Evolutionary conservation across 2,888 invertebrate genomes (phyloP).

Genomic region (Drosophila melanosoma): DNA sequence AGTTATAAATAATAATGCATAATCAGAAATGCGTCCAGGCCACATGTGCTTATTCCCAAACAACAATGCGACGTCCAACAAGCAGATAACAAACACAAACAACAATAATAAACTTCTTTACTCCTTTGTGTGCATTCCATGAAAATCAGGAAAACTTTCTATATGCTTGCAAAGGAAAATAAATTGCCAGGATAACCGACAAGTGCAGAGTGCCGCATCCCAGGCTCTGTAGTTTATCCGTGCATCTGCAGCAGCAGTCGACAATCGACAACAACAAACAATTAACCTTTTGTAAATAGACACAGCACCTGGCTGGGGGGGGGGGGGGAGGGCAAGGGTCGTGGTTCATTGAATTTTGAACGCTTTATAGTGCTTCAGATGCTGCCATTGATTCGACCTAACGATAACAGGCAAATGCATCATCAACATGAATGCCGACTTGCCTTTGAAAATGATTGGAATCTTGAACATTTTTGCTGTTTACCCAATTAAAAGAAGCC

Average conservation of each 20-base stretch:
- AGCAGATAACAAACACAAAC: neutral
- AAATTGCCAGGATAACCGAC: slow-evolving; percentile 73
- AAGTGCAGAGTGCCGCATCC: slow-evolving; percentile 54
- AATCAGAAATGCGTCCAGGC: neutral
- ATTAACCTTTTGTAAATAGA: slow-evolving; percentile 65
- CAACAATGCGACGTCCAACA: neutral
- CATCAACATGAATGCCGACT: slow-evolving; percentile 33
- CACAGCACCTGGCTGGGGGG: slow-evolving; percentile 35
- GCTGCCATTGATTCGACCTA: slow-evolving; percentile 38
- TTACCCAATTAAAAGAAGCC: slow-evolving; percentile 81
- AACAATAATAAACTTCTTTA: neutral
- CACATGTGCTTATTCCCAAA: slow-evolving; percentile 57
- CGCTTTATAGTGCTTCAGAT: slow-evolving; percentile 47
- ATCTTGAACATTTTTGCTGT: slow-evolving; percentile 38
- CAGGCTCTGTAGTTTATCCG: slow-evolving; percentile 50
- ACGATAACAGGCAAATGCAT: slow-evolving; percentile 33
- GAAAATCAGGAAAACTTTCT: slow-evolving; percentile 23
- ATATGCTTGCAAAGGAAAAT: slow-evolving; percentile 33
- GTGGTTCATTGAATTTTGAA: slow-evolving; percentile 21
- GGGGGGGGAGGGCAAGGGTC: slow-evolving; percentile 8
- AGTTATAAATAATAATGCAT: neutral
- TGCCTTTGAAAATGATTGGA: slow-evolving; percentile 42
- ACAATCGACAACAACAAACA: slow-evolving; percentile 53
- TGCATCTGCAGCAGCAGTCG: slow-evolving; percentile 20
- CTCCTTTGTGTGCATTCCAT: slow-evolving; percentile 3